Conservation (phyloP, 2,113 vertebrate genomes). For the Myrmecophaga tridactyla region DNA sequence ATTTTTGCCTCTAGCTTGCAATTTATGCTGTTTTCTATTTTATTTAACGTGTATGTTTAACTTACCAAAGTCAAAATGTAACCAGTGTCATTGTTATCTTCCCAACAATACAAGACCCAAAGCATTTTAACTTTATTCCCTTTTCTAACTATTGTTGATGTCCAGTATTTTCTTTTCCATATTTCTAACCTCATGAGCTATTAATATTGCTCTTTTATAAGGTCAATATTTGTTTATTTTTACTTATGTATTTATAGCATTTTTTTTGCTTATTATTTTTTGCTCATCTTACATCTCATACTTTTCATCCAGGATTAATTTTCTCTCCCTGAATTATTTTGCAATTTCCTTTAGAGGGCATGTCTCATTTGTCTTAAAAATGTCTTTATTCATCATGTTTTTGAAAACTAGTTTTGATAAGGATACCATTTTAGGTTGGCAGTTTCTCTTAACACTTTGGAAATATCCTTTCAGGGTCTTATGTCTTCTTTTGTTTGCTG, state of each 20-base stretch:
- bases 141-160: slow-evolving; percentile 1
- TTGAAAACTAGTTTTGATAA: neutral
- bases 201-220: neutral
- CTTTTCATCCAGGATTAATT: neutral
- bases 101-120: neutral
- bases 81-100: neutral
- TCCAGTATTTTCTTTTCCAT: neutral
- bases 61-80: slow-evolving; percentile 7
- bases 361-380: neutral
- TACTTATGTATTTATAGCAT: neutral
- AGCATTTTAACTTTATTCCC: neutral
- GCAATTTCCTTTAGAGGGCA: neutral
- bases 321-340: neutral
- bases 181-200: neutral
- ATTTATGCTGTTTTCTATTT: neutral
- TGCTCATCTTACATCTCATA: neutral
- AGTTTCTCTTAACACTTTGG: neutral
- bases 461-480: neutral
- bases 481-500: neutral
- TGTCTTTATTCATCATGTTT: neutral
- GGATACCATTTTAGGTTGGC: neutral
- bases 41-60: neutral
- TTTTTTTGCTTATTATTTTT: neutral
- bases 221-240: neutral
- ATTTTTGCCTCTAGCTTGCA: neutral